phyloP scores from a whole-genome alignment of 2,113 vertebrate genomes.

The Ivindomyrus marchei region DNA sequence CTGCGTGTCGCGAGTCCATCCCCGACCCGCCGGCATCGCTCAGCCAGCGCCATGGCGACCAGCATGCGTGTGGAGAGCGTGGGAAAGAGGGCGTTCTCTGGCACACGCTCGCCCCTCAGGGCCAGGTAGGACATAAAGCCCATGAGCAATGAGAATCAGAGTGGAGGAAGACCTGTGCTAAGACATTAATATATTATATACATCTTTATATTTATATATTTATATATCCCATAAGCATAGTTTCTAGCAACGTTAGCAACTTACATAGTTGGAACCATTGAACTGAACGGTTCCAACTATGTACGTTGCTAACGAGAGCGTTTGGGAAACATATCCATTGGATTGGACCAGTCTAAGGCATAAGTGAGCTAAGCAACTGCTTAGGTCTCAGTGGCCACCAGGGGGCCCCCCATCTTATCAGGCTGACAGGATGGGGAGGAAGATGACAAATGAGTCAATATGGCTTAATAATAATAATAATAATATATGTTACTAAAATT shows the following conservation, averaged over 20 bases:
- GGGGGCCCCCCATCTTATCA: background rate
- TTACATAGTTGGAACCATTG: background rate
- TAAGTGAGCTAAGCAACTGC: background rate
- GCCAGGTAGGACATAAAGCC: constrained; percentile 42
- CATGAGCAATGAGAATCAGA: background rate
- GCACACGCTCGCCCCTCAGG: constrained; percentile 38
- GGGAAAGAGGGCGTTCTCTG: constrained; percentile 43
- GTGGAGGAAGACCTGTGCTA: background rate
- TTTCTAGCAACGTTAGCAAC: background rate
- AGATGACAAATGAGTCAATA: background rate
- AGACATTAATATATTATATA: background rate
- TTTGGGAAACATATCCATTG: background rate
- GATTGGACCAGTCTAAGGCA: background rate
- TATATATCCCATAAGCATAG: background rate
- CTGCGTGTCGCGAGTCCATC: constrained; percentile 55
- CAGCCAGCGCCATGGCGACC: constrained; percentile 44
- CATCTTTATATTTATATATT: no score
- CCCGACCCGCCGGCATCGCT: constrained; percentile 51
- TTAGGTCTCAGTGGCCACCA: background rate
- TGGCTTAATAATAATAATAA: no score
- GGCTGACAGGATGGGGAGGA: background rate
- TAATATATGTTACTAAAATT: background rate
- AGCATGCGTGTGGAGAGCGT: background rate
- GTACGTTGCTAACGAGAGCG: background rate
- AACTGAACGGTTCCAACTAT: background rate